Conservation (phyloP, 2,113 vertebrate genomes). For the Sardina pilchardus region DNA sequence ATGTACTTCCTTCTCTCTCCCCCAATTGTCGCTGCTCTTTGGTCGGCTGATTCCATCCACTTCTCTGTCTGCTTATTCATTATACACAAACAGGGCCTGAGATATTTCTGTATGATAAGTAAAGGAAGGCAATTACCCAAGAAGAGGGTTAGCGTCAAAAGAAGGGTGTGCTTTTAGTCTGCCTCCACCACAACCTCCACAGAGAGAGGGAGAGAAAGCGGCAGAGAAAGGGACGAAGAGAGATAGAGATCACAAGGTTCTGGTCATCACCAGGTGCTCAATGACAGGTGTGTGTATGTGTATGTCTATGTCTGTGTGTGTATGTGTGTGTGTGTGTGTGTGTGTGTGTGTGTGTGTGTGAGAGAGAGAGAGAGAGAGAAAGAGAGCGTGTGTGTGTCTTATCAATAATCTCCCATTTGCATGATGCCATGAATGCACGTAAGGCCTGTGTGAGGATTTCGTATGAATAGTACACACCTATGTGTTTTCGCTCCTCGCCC, state of each 20-base stretch:
- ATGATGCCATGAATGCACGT: slow-evolving; percentile 11
- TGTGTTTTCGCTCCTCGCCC: neutral
- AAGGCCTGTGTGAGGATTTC: neutral
- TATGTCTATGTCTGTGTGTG: no score
- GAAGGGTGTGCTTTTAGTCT: slow-evolving; percentile 34
- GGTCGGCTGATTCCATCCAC: neutral
- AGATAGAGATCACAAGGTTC: neutral
- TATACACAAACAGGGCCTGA: slow-evolving; percentile 31
- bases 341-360: no score
- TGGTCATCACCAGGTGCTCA: neutral
- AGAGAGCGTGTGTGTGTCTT: neutral
- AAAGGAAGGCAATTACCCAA: slow-evolving; percentile 39
- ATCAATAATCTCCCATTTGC: slow-evolving; percentile 34
- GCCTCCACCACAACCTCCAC: neutral
- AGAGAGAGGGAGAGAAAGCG: neutral
- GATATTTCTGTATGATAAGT: slow-evolving; percentile 33
- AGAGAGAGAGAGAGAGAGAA: no score
- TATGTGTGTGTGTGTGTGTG: no score
- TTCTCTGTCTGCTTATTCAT: slow-evolving; percentile 35
- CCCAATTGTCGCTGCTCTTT: neutral
- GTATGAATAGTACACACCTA: neutral
- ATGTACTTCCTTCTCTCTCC: neutral
- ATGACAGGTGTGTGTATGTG: no score
- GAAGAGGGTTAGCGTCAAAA: slow-evolving; percentile 28
- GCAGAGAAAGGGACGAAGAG: neutral